Conservation (phyloP, 1,140 invertebrate species). For the Linepithema humile region DNA sequence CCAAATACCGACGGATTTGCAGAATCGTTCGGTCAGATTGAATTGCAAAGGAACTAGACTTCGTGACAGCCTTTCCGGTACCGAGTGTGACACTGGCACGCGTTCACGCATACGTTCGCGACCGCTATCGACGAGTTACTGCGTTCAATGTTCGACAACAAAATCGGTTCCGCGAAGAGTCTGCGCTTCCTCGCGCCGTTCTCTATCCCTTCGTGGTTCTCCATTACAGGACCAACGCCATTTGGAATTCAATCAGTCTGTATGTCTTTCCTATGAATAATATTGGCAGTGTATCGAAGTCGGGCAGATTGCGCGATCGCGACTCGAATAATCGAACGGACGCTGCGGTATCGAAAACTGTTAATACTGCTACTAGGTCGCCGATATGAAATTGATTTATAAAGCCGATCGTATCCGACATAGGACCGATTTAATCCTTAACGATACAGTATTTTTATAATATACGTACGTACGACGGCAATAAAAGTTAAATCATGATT, state of each 20-base stretch:
- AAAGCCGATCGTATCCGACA: slow-evolving; percentile 6
- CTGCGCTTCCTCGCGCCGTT: slow-evolving; percentile 3
- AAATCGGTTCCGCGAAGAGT: neutral
- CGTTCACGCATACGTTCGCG: neutral
- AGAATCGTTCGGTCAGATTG: slow-evolving; percentile 55
- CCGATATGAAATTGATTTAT: slow-evolving; percentile 48
- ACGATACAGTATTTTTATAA: slow-evolving; percentile 6
- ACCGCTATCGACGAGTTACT: slow-evolving; percentile 1
- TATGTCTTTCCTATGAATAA: slow-evolving; percentile 57
- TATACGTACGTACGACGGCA: neutral
- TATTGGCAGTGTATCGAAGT: slow-evolving; percentile 47
- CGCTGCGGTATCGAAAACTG: slow-evolving; percentile 38
- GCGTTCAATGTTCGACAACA: slow-evolving; percentile 32
- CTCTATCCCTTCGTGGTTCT: neutral
- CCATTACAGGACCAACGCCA: slow-evolving; percentile 31
- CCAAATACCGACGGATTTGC: slow-evolving; percentile 51
- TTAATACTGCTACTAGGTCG: slow-evolving; percentile 33
- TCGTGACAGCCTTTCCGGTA: neutral
- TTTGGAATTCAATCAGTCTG: slow-evolving; percentile 56
- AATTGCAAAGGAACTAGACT: slow-evolving; percentile 61
- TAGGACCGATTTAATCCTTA: slow-evolving; percentile 27
- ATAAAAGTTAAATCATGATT: slow-evolving; percentile 24
- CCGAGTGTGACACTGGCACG: neutral
- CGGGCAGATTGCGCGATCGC: slow-evolving; percentile 26
- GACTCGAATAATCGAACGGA: slow-evolving; percentile 35